Evolutionary conservation across 2,888 invertebrate genomes (phyloP), one percentile per base, ranked within the genome.

Genomic region (Nemoura dubitans): DNA sequence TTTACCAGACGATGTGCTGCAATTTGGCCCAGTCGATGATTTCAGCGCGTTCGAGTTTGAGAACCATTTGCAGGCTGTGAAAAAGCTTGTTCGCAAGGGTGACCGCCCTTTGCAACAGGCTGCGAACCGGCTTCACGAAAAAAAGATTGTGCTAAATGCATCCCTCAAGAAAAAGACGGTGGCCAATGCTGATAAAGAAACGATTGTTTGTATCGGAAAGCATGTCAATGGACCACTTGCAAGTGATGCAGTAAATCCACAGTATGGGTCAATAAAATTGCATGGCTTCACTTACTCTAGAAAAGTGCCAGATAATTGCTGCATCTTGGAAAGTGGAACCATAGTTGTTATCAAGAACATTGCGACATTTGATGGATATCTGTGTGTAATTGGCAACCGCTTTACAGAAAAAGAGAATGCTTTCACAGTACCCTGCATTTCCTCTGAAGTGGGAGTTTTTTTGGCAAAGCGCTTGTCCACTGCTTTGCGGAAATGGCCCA

Each of bases 11-110:
- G 89, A 89, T 88, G 89, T 88, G 21, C 16, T 25, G 36, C 87
- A 86, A 42, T 89, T 87, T 87, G 89, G 88, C 5, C 36, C 25
- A 30, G 87, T 89, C 36, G 89, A 89, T 78, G 85, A 80, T 14
- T 88, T 87, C 82, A 89, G 89, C 59, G 76, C 86, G 6, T 89
- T 89, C 87, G 86, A 87, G 28, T 89, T 88, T 88, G 89, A 89
- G 86, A 89, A 88, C 76, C 89, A 80, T 80, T 76, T 89, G 27
- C 87, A 86, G 0, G 85, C 43, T 43, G 78, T 89, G 28, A 86
- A 86, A 30, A 86, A 42, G 85, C 27, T 28, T 42, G n/a, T 86
- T 21, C 83, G 76, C 26, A 86, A 83, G 83, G 26, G 29, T 86
- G 27, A 83, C 1, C 36, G 83, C n/a, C n/a, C n/a, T n/a, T n/a